phyloP scores from a whole-genome alignment of 2,888 invertebrate species.

The Chrysolina oricalcia region DNA sequence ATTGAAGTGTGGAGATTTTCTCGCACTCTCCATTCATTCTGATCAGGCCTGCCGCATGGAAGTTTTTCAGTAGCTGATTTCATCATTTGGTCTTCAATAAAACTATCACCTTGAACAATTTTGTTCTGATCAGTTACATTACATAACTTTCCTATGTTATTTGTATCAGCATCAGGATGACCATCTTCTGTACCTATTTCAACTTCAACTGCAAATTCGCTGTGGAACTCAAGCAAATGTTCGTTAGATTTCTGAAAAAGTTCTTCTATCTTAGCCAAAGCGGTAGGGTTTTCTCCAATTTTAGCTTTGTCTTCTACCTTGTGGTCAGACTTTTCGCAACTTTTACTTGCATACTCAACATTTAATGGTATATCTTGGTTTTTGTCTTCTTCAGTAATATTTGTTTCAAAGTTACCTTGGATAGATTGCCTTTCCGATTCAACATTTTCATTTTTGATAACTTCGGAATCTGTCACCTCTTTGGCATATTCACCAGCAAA shows the following conservation, averaged over 20 bases:
- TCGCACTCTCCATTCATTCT: not conserved
- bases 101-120: not conserved
- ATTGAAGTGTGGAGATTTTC: not conserved
- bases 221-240: not conserved
- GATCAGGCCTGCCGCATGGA: not conserved
- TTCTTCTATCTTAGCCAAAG: not conserved
- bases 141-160: not conserved
- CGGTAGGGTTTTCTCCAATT: not conserved
- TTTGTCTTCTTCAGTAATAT: not conserved
- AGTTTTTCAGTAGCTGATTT: not conserved
- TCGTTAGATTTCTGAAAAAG: not conserved
- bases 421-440: not conserved
- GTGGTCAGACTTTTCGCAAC: not conserved
- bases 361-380: not conserved
- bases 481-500: not conserved
- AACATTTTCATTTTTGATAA: not conserved
- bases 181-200: not conserved
- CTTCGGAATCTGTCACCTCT: no score
- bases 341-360: not conserved
- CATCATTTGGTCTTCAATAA: not conserved
- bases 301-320: not conserved
- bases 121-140: no score
- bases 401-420: not conserved
- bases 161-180: not conserved
- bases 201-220: constrained; percentile 3